Conservation (phyloP, 1,140 invertebrate species). For the Lepidurus apus region DNA sequence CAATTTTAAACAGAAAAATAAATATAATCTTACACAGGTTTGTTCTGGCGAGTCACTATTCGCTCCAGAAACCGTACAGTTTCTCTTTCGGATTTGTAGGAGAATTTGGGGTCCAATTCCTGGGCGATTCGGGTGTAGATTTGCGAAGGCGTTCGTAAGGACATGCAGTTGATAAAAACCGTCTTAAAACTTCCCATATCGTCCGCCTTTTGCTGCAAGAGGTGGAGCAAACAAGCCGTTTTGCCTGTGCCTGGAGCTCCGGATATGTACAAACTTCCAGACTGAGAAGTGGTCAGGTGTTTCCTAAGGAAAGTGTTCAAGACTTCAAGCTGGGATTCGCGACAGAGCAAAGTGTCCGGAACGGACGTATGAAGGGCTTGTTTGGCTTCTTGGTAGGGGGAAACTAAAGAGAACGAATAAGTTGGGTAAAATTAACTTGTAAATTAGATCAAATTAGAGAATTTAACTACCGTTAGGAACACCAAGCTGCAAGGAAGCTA, state of each 20-base stretch:
- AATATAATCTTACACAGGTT: slow-evolving; percentile 61
- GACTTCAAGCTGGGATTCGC: slow-evolving; percentile 67
- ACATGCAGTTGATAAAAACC: slow-evolving; percentile 44
- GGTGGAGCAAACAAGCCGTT: slow-evolving; percentile 74
- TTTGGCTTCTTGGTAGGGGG: slow-evolving; percentile 25
- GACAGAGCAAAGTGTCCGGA: slow-evolving; percentile 62
- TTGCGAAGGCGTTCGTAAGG: slow-evolving; percentile 36
- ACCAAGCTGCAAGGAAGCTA: neutral
- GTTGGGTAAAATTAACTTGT: neutral
- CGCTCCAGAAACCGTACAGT: slow-evolving; percentile 49
- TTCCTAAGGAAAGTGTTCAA: slow-evolving; percentile 63
- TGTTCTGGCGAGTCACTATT: slow-evolving; percentile 54
- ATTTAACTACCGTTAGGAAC: slow-evolving; percentile 26
- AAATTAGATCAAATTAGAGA: neutral
- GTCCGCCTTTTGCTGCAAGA: slow-evolving; percentile 52
- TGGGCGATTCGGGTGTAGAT: slow-evolving; percentile 41
- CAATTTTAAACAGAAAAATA: slow-evolving; percentile 16
- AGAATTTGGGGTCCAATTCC: slow-evolving; percentile 35
- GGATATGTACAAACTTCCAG: slow-evolving; percentile 84
- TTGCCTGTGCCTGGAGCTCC: slow-evolving; percentile 95
- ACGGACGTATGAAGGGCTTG: slow-evolving; percentile 63
- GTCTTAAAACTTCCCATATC: slow-evolving; percentile 37
- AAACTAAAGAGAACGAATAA: slow-evolving; percentile 29
- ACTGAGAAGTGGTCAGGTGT: slow-evolving; percentile 59
- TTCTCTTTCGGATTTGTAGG: slow-evolving; percentile 50